A percentile compares a stretch with the other conserved stretches of the same genome.
Evolutionary conservation across 2,888 invertebrate species (phyloP).

Genomic region (Himalopsyche kuldschensis): DNA sequence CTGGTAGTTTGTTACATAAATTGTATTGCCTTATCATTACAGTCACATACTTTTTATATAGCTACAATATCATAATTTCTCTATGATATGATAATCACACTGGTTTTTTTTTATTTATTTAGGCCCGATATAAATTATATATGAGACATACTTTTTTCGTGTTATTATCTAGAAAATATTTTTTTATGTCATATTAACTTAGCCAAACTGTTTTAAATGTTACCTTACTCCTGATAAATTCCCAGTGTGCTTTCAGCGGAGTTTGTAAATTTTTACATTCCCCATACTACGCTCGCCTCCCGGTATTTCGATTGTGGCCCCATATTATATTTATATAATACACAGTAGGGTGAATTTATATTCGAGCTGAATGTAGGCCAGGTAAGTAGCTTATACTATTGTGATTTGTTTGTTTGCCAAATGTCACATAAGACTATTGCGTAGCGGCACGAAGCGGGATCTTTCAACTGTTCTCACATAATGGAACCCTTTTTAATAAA

Average conservation of each 20-base stretch:
- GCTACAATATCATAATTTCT: no score
- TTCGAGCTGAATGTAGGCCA: slow-evolving; percentile 21
- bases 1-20: no score
- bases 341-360: slow-evolving; percentile 13
- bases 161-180: no score
- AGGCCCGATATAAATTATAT: no score
- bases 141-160: no score
- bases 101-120: no score
- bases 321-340: background rate
- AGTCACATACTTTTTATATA: no score
- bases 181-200: no score
- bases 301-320: background rate
- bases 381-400: slow-evolving; percentile 25
- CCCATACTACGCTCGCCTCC: background rate
- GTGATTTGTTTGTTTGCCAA: slow-evolving; percentile 16
- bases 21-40: no score
- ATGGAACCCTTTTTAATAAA: background rate
- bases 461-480: background rate
- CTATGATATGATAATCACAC: no score
- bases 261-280: slow-evolving; percentile 1
- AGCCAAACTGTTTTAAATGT: background rate
- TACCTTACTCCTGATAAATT: background rate
- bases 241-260: background rate
- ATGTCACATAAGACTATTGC: background rate
- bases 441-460: background rate